These are phyloP conservation scores for Helicoverpa armigera DNA, from an alignment of 1,140 invertebrate species.

Conservation along the genomic window DNA sequence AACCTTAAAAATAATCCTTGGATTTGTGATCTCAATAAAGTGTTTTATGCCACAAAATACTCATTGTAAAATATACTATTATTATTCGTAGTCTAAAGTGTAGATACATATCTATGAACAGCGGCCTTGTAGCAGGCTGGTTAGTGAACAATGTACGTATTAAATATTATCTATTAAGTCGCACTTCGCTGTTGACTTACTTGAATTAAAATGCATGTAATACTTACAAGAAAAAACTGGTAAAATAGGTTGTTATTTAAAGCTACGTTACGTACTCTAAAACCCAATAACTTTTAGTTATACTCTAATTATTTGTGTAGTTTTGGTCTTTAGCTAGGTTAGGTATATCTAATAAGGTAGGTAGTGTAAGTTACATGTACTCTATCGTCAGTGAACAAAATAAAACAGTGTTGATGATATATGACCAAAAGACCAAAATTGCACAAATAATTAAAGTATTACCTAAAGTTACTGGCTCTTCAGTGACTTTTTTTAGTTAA, in stretches of 20 bases:
- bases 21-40: conserved; percentile 45
- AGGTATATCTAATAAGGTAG: too few species aligned
- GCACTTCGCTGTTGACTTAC: conserved; percentile 28
- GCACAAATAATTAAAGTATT: too few species aligned
- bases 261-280: too few species aligned
- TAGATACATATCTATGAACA: conserved; percentile 61
- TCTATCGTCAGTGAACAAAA: too few species aligned
- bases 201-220: conserved; percentile 21
- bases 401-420: too few species aligned
- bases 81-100: conserved; percentile 48
- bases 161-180: conserved; percentile 48
- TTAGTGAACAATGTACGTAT: conserved; percentile 52
- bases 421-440: too few species aligned
- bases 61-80: conserved; percentile 48
- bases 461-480: too few species aligned
- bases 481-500: too few species aligned
- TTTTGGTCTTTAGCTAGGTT: too few species aligned
- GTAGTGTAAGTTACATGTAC: too few species aligned
- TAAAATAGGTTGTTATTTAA: neutral
- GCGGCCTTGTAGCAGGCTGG: conserved; percentile 55
- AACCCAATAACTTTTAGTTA: too few species aligned
- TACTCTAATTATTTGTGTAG: too few species aligned
- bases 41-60: conserved; percentile 43
- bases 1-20: conserved; percentile 48
- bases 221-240: neutral